Evolutionary conservation across 2,888 invertebrate species (phyloP), one percentile per base, ranked within the genome.

Genomic region (Teleogryllus oceanicus): DNA sequence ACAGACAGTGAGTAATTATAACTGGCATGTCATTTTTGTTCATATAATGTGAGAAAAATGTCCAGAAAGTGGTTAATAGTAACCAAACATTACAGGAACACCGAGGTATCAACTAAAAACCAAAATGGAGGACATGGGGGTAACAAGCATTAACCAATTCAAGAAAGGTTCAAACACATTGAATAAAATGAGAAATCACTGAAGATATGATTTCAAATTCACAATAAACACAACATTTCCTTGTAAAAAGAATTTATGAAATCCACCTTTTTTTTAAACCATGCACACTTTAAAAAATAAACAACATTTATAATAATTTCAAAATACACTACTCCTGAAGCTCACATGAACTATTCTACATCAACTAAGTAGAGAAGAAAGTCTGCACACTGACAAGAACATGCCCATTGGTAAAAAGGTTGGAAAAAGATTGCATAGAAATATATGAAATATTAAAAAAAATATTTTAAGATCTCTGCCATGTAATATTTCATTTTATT

Each of bases 31-130:
- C 62, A 62, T 62, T 18, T 18, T 62, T 62, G 62, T 62, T 62
- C 62, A 62, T 62, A 62, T 13, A 62, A 62, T 62, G 62, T 62
- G 62, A 62, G 62, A 62, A 62, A 62, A 62, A 62, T 62, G 62
- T 62, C 62, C 62, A 62, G 62, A 62, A 62, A 62, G 62, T 62
- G 13, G 62, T 62, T 62, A 62, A 77, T 77, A 49, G 77, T 77
- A 77, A 77, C 77, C 77, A 77, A 77, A 77, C 24, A 49, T 76
- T 62, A 62, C 62, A 62, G 78, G 75, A 78, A 80, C 76, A 80
- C 78, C 81, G 81, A 80, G 80, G 80, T 79, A 80, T 76, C 78
- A 81, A 81, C 80, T 81, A 80, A 76, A 81, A 81, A 78, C 79
- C 76, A 79, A 79, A 79, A 21, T 76, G 77, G 50, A 77, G 50